Evolutionary conservation across 1,140 invertebrate genomes (phyloP).

Genomic region (Zelostemma sp.): DNA sequence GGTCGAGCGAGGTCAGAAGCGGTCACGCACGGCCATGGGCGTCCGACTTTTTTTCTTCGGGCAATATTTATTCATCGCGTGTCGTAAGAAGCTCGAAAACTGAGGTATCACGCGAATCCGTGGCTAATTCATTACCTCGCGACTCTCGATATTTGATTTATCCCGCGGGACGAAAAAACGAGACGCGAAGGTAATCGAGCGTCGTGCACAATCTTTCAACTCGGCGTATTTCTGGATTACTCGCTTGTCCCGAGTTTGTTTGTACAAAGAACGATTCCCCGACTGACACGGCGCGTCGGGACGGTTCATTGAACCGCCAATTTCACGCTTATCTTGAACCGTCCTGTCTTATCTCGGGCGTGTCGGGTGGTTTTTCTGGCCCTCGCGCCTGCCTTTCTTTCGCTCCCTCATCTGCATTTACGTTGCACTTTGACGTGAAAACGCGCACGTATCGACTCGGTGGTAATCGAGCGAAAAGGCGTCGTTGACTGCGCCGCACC

Average conservation of each 20-base stretch:
- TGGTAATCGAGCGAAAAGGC: slow-evolving; percentile 11
- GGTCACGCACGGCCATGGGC: slow-evolving; percentile 13
- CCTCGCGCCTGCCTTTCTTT: not conserved
- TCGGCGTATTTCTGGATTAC: slow-evolving; percentile 2
- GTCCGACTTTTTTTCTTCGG: too few species aligned
- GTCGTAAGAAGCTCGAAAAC: too few species aligned
- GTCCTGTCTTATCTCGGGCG: slow-evolving; percentile 33
- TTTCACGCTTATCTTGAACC: slow-evolving; percentile 42
- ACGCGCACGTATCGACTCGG: not conserved
- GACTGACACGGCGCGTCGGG: not conserved
- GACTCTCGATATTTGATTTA: slow-evolving; percentile 57
- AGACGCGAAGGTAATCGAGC: slow-evolving; percentile 41
- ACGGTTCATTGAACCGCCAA: slow-evolving; percentile 26
- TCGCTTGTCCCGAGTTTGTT: not conserved
- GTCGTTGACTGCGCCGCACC: slow-evolving; percentile 5
- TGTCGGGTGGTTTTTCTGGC: slow-evolving; percentile 18
- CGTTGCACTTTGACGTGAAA: not conserved
- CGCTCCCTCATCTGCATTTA: slow-evolving; percentile 6
- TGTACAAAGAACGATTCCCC: slow-evolving; percentile 4
- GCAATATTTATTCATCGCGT: too few species aligned
- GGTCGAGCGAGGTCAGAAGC: too few species aligned
- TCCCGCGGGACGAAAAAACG: slow-evolving; percentile 10
- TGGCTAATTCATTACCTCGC: slow-evolving; percentile 50
- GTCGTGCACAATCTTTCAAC: slow-evolving; percentile 41
- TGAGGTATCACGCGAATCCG: slow-evolving; percentile 44